Base-by-base conservation (phyloP, 2,888 invertebrate genomes). In the Eubasilissa splendida region DNA sequence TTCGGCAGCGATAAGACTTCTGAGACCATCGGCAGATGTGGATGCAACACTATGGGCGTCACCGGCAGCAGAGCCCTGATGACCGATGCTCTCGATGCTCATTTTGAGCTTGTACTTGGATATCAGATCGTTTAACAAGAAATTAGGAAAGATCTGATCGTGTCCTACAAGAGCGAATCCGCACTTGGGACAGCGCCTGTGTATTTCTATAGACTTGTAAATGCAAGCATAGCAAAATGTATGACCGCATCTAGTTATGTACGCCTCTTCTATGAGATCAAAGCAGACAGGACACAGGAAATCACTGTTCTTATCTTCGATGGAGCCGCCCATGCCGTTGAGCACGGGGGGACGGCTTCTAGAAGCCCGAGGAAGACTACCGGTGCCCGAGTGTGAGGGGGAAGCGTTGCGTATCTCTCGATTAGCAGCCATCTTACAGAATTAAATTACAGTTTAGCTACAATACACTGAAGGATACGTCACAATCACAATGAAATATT, bases 221-320 rank as follows among this genome's bases (percentile, higher is more conserved):
- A 97, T 95, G 88, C 97, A 98, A 22, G 92, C 91, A 86, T 93
- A 94, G 88, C 98, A 98, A 89, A 96, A 98, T 1, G 97, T 97
- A 87, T 98, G 97, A 0, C 97, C 97, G 88, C 98, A 97, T 84
- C 95, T 93, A 0, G 97, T 97, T 86, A 97, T 96, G 88, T 96
- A 95, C 0, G 97, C 97, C 87, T 97, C 97, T 84, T 95, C 94
- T 82, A 97, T 96, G 71, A 96, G 89, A 87, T 96, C 96, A 88
- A 97, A 96, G 89, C 98, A 98, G 76, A 97, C 94, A 0, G 97
- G 96, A 87, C 97, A 96, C 76, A 92, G 88, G 84, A 90, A 91
- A 85, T 60, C 93, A 84, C 92, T 91, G 86, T 92, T 93, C 88
- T 93, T 94, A 85, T 94, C 94, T 84, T 94, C 94, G 1, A 92